A percentile compares a stretch with the other conserved stretches of the same genome.
Evolutionary conservation across 2,888 invertebrate genomes (phyloP).

Genomic region (Ochropacha duplaris): DNA sequence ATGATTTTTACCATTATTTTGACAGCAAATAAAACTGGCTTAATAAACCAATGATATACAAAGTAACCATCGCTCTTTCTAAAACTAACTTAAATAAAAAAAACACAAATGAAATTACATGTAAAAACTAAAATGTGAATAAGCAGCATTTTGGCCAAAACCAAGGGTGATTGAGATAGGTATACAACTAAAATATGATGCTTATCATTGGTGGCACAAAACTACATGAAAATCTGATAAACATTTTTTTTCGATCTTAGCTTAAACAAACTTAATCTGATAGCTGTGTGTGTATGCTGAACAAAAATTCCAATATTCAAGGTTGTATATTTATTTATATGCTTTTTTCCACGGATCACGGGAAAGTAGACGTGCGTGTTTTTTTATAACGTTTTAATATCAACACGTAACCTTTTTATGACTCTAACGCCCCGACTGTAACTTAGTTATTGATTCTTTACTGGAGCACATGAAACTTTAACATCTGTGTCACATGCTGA

Average conservation of each 20-base stretch:
- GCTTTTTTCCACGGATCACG: neutral
- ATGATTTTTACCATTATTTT: constrained; percentile 24
- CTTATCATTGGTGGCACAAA: neutral
- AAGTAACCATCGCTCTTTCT: too few species aligned
- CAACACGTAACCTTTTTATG: constrained; percentile 8
- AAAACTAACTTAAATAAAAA: too few species aligned
- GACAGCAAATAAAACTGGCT: constrained; percentile 26
- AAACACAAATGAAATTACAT: too few species aligned
- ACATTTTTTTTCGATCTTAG: neutral
- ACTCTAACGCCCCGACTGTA: neutral
- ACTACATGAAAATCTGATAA: neutral
- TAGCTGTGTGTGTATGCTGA: neutral
- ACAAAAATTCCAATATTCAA: neutral
- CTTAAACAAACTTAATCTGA: neutral
- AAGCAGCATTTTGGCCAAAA: too few species aligned
- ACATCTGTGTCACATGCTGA: constrained; percentile 7
- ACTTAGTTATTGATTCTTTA: constrained; percentile 6
- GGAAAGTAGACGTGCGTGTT: constrained; percentile 1
- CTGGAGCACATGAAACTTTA: constrained; percentile 4
- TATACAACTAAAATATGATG: too few species aligned
- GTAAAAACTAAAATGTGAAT: too few species aligned
- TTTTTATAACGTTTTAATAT: constrained; percentile 3
- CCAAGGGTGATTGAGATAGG: too few species aligned
- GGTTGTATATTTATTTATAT: neutral
- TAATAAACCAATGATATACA: too few species aligned